Conservation (phyloP, 2,888 invertebrate species). For the Hylaea fasciaria region DNA sequence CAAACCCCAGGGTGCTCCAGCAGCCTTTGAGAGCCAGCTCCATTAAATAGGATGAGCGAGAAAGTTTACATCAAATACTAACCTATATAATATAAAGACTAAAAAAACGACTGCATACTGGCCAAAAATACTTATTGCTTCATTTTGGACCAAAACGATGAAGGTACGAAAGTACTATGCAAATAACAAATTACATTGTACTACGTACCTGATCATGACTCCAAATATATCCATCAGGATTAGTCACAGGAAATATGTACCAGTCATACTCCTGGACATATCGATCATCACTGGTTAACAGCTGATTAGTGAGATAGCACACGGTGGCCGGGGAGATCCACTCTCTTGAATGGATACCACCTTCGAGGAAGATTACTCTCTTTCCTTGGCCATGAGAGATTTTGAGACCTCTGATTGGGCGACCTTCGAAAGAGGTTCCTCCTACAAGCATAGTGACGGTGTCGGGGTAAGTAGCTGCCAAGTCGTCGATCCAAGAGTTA, state of each 20-base stretch:
- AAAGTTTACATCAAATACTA: too few relatives aligned
- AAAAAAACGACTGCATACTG: too few relatives aligned
- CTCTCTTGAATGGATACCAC: constrained; percentile 90
- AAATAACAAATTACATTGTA: too few relatives aligned
- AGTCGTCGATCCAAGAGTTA: constrained; percentile 83
- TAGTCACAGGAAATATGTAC: constrained; percentile 90
- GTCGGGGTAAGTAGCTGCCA: constrained; percentile 73
- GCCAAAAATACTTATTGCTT: too few relatives aligned
- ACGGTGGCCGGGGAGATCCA: constrained; percentile 89
- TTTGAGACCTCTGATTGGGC: constrained; percentile 76
- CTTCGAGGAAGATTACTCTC: constrained; percentile 69
- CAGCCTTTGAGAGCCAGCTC: too few relatives aligned
- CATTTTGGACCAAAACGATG: too few relatives aligned
- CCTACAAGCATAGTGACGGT: constrained; percentile 69
- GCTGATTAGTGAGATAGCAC: constrained; percentile 87
- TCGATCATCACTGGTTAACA: constrained; percentile 85
- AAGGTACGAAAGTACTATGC: too few relatives aligned
- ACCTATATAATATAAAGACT: too few relatives aligned
- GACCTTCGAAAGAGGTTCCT: constrained; percentile 75
- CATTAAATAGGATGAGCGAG: too few relatives aligned
- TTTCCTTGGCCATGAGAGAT: constrained; percentile 55
- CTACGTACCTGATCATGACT: constrained; percentile 85
- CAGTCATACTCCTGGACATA: constrained; percentile 88
- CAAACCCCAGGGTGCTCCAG: too few relatives aligned
- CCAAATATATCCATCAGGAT: constrained; percentile 90